Evolutionary conservation across 2,888 invertebrate genomes (phyloP).

Genomic region (Hirtodrosophila confusa): DNA sequence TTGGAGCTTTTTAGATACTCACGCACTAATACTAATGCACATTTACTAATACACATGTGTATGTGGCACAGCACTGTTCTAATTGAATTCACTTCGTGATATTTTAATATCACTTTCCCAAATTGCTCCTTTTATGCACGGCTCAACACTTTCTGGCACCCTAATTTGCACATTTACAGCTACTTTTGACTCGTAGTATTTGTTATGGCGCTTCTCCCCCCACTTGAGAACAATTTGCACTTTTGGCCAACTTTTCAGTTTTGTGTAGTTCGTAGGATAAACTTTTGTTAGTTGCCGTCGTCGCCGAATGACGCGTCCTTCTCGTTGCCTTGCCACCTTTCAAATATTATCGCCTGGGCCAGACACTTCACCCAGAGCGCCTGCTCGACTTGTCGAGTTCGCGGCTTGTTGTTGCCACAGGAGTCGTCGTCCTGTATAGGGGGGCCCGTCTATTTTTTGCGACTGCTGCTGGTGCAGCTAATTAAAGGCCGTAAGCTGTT

Average conservation of each 20-base stretch:
- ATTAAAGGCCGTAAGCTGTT: conserved; percentile 66
- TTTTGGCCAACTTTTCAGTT: conserved; percentile 47
- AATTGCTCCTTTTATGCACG: conserved; percentile 8
- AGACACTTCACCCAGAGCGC: conserved; percentile 39
- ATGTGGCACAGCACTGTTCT: no score
- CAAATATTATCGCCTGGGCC: conserved; percentile 50
- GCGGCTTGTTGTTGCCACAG: conserved; percentile 12
- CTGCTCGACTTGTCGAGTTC: conserved; percentile 4
- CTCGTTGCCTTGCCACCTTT: conserved; percentile 39
- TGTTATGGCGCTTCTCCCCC: neutral
- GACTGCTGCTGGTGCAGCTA: conserved; percentile 52
- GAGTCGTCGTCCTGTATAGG: conserved; percentile 16
- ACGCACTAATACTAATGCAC: neutral
- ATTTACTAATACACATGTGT: neutral
- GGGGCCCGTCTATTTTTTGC: no score
- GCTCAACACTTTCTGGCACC: conserved; percentile 12
- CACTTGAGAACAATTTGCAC: conserved; percentile 71
- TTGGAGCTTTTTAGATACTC: no score
- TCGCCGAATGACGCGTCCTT: conserved; percentile 26
- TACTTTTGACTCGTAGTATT: conserved; percentile 8
- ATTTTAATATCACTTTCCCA: neutral
- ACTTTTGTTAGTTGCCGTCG: conserved; percentile 48
- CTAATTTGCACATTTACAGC: conserved; percentile 46
- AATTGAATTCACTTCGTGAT: neutral
- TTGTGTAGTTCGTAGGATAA: conserved; percentile 14